A percentile compares a stretch with the other conserved stretches of the same genome.
phyloP scores from a whole-genome alignment of 2,888 invertebrate genomes.

The Trissonchulus latispiculum region DNA sequence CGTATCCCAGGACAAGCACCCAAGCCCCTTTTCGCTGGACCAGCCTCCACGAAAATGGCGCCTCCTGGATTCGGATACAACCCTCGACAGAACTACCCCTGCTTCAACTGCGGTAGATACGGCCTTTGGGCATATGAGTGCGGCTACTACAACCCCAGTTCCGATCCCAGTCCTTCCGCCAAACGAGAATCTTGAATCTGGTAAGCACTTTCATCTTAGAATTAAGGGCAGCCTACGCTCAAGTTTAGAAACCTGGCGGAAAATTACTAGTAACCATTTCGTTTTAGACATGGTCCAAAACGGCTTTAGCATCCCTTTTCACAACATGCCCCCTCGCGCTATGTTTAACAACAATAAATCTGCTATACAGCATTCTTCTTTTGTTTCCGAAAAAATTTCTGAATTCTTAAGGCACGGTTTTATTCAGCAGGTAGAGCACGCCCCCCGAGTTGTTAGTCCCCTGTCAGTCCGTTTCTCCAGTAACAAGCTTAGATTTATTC shows the following conservation, averaged over 20 bases:
- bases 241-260: not conserved
- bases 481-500: not conserved
- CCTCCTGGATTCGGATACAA: no score
- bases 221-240: not conserved
- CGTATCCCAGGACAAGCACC: no score
- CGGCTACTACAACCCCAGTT: no score
- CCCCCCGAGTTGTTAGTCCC: not conserved
- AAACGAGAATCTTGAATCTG: no score
- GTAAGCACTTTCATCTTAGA: no score
- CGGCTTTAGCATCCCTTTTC: slow-evolving; percentile 1
- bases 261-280: not conserved
- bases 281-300: slow-evolving; percentile 1
- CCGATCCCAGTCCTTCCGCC: no score
- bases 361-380: not conserved
- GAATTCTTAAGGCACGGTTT: not conserved
- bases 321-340: not conserved
- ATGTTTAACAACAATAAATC: not conserved
- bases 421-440: not conserved
- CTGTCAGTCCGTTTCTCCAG: not conserved
- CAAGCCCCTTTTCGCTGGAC: no score
- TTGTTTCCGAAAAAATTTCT: not conserved
- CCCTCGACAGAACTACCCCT: no score
- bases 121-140: no score
- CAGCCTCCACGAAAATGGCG: no score
- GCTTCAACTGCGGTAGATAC: no score